Base-by-base conservation (phyloP, 2,113 vertebrate species). In the cattle (Bos taurus) region DNA sequence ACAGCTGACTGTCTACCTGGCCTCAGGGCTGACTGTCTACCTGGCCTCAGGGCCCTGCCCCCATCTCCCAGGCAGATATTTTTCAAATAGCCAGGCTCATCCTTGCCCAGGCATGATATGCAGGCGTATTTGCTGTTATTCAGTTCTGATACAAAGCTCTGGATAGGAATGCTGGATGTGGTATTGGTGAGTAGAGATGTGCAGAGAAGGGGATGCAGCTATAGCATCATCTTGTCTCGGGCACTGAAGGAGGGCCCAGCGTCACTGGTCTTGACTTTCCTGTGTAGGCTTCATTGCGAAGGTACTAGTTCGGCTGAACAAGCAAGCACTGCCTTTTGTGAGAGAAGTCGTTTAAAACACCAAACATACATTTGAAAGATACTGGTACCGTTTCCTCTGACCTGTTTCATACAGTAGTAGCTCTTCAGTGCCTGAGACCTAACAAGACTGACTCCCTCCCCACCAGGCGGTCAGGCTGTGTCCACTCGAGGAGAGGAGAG, bases 241-340 rank as follows among this genome's bases (percentile, higher is more conserved):
- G 67, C 48, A 15, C 26, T 28, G 28, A 56, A 36, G 64, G 48
- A 46, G 59, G 16, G 59, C 56, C 83, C 86, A 52, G 48, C 59
- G 0, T 0, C 67, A 81, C 56, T 92, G 89, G 57, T 59, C 87
- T 74, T 60, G 60, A 56, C 97, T 74, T n/a, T 10, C 50, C 52
- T 14, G 0, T 84, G 59, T 81, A 91, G 92, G 67, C 91, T 50
- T 74, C 88, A 93, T 33, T 28, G 56, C 30, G n/a, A 90, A 83
- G 46, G 59, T 33, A 54, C 62, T 77, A 50, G 62, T 93, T 97
- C 80, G 93, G 96, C 98, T 95, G 93, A 97, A 78, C 50, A 94
- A 90, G 96, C 97, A 97, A 86, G 87, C 94, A 48, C 0, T 0
- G 93, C 74, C 90, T 88, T 93, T 90, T 94, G 5, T 81, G 80